A percentile compares a stretch with the other conserved stretches of the same genome.
phyloP scores from a whole-genome alignment of 2,888 invertebrate species.

The Phalera bucephala region DNA sequence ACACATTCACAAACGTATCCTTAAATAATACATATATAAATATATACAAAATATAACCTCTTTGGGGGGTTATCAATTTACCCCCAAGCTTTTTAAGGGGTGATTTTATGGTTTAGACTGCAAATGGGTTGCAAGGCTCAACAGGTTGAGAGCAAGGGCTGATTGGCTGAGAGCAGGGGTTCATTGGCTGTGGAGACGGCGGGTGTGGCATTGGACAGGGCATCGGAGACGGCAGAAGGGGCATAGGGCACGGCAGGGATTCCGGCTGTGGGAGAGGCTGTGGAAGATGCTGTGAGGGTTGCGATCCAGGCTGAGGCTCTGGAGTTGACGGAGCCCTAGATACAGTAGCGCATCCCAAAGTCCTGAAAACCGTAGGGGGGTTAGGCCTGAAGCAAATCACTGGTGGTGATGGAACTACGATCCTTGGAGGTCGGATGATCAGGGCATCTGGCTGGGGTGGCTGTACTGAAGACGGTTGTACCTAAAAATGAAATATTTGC shows the following conservation, averaged over 20 bases:
- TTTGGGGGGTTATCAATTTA: not conserved
- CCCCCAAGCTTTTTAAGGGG: not conserved
- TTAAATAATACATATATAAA: constrained; percentile 23
- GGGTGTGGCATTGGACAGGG: not conserved
- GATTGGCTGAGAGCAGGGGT: constrained; percentile 1
- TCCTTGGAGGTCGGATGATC: constrained; percentile 54
- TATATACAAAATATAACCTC: too few species aligned
- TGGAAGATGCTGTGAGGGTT: constrained; percentile 6
- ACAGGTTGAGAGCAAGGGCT: not conserved
- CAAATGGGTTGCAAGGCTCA: too few species aligned
- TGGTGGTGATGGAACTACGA: constrained; percentile 55
- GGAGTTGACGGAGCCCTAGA: not conserved
- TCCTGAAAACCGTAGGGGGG: constrained; percentile 46
- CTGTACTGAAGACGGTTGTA: constrained; percentile 49
- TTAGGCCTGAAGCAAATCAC: constrained; percentile 59
- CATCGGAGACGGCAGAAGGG: constrained; percentile 11
- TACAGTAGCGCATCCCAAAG: constrained; percentile 42
- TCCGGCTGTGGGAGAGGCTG: constrained; percentile 7
- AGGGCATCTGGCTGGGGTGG: constrained; percentile 47
- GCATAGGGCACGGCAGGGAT: constrained; percentile 4
- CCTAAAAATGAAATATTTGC: constrained; percentile 42
- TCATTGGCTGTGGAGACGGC: constrained; percentile 2
- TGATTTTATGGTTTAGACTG: too few species aligned
- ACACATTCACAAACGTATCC: constrained; percentile 56
- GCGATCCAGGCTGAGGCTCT: constrained; percentile 3